These are phyloP conservation scores for Chaunax sp. DNA, from an alignment of 2,797 vertebrate genomes.

Conservation along the genomic window DNA sequence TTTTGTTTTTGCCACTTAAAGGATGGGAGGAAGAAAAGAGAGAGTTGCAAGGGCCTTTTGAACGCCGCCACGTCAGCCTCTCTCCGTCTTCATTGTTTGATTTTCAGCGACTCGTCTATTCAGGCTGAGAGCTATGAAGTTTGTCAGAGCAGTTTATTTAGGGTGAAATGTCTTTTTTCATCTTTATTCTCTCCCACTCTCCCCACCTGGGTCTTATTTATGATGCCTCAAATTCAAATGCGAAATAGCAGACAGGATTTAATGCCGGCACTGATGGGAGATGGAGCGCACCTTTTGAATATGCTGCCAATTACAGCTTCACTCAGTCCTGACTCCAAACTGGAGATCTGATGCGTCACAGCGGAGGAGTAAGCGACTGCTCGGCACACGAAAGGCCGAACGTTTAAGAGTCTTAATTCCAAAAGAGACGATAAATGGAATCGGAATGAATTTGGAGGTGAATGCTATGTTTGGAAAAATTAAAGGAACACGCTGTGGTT, in stretches of 20 bases:
- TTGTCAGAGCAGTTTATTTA: slow-evolving; percentile 65
- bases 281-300: slow-evolving; percentile 64
- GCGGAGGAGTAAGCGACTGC: slow-evolving; percentile 37
- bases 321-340: slow-evolving; percentile 58
- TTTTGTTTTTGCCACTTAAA: neutral
- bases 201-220: slow-evolving; percentile 35
- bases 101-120: slow-evolving; percentile 43
- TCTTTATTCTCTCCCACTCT: slow-evolving; percentile 17
- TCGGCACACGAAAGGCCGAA: slow-evolving; percentile 39
- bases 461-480: slow-evolving; percentile 24
- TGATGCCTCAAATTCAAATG: slow-evolving; percentile 47
- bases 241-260: slow-evolving; percentile 53
- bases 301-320: slow-evolving; percentile 65
- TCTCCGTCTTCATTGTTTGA: slow-evolving; percentile 45
- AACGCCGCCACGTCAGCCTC: slow-evolving; percentile 40
- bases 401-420: slow-evolving; percentile 46
- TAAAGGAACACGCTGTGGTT: slow-evolving; percentile 28
- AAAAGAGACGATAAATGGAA: slow-evolving; percentile 40
- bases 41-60: slow-evolving; percentile 21
- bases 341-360: slow-evolving; percentile 49
- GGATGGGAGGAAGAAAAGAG: slow-evolving; percentile 28
- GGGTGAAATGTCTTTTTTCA: slow-evolving; percentile 39
- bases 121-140: slow-evolving; percentile 43
- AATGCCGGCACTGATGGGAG: slow-evolving; percentile 49
- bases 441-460: slow-evolving; percentile 21